phyloP scores from a whole-genome alignment of 2,113 vertebrate species.

The Saguinus midas region DNA sequence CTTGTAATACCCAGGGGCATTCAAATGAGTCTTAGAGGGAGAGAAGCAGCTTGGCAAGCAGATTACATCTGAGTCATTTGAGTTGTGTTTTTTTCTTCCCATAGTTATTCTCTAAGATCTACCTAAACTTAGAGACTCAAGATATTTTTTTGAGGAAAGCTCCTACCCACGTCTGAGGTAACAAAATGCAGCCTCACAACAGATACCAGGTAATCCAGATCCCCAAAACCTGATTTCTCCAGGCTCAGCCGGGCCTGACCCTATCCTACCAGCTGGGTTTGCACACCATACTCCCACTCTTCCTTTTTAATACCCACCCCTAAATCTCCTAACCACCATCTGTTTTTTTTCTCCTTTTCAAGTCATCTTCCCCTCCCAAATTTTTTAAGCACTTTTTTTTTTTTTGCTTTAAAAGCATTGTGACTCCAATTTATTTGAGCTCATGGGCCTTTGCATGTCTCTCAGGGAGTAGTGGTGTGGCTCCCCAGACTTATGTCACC shows the following conservation, averaged over 20 bases:
- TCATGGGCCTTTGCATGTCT: background rate
- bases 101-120: background rate
- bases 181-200: background rate
- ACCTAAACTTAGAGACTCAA: background rate
- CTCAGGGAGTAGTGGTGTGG: slow-evolving; percentile 12
- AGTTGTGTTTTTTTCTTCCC: background rate
- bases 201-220: background rate
- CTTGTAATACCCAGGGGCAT: background rate
- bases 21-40: background rate
- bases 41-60: background rate
- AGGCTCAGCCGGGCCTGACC: background rate
- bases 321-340: background rate
- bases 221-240: background rate
- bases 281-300: background rate
- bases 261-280: background rate
- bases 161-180: background rate
- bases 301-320: background rate
- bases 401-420: background rate
- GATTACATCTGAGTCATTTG: background rate
- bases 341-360: background rate
- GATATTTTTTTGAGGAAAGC: background rate
- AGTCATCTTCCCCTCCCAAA: background rate
- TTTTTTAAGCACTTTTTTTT: slow-evolving; percentile 27
- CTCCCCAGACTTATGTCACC: background rate
- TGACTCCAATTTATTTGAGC: background rate